Evolutionary conservation across 35 echinoderm and acorn worm species (phyloP).

Genomic region (Ophiothrix spiculata): DNA sequence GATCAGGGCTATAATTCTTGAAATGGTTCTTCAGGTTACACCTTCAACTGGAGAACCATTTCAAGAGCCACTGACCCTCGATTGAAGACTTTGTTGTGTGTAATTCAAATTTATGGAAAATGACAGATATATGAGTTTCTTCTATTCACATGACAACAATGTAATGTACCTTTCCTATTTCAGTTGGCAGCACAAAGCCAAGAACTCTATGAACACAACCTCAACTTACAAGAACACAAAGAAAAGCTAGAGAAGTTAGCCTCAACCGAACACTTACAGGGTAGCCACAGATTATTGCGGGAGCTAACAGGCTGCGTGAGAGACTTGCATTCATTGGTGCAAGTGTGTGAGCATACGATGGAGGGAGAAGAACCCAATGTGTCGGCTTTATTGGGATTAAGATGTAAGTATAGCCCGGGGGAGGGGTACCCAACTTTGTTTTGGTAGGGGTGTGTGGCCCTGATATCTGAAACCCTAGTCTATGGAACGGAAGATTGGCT

Average conservation of each 20-base stretch:
- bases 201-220: conserved; percentile 75
- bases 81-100: too few species aligned
- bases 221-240: conserved; percentile 67
- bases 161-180: neutral
- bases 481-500: too few species aligned
- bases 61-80: too few species aligned
- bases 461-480: too few species aligned
- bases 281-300: conserved; percentile 38
- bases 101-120: too few species aligned
- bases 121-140: too few species aligned
- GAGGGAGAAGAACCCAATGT: conserved; percentile 83
- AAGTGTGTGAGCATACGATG: conserved; percentile 61
- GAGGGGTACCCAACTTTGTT: too few species aligned
- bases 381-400: conserved; percentile 77
- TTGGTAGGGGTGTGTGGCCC: too few species aligned
- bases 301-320: conserved; percentile 61
- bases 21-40: too few species aligned
- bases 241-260: conserved; percentile 49
- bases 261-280: conserved; percentile 54
- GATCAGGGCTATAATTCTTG: too few species aligned
- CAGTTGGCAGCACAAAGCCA: conserved; percentile 89
- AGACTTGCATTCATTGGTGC: conserved; percentile 57
- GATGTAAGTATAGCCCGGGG: conserved; percentile 82
- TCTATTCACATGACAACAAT: too few species aligned
- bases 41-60: too few species aligned